phyloP scores from a whole-genome alignment of 2,797 vertebrate genomes.

The Eurystomus glaucurus region DNA sequence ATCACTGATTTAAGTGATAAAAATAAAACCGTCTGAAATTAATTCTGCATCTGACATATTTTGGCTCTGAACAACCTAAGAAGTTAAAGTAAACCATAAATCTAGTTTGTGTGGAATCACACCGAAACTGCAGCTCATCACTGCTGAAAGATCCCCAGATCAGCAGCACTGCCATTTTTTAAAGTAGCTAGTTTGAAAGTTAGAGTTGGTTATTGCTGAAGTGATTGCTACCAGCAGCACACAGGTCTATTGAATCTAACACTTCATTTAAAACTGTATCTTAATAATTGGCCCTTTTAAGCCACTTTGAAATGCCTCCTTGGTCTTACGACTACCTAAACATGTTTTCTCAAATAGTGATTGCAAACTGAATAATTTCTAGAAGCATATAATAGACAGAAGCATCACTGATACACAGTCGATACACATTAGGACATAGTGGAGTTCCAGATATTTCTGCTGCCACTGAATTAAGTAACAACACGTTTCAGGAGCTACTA shows the following conservation, averaged over 20 bases:
- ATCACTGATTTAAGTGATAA: background rate
- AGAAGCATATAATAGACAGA: background rate
- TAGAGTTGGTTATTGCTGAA: background rate
- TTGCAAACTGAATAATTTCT: background rate
- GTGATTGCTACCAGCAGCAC: background rate
- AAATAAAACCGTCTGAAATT: background rate
- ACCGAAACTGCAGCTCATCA: background rate
- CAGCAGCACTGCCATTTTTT: accelerated
- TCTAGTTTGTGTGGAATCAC: background rate
- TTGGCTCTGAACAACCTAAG: background rate
- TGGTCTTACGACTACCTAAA: background rate
- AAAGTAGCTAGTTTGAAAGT: background rate
- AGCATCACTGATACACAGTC: background rate
- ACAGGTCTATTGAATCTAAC: background rate
- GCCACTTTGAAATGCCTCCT: background rate
- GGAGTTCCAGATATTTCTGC: background rate
- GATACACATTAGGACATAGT: background rate
- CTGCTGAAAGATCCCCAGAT: background rate
- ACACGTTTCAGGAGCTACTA: background rate
- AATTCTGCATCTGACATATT: background rate
- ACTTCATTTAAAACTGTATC: background rate
- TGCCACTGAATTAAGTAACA: background rate
- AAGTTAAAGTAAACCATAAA: background rate
- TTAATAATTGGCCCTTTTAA: background rate
- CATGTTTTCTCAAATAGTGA: background rate